These are phyloP conservation scores for Cyprinodon brontotheroides DNA, from an alignment of 2,113 vertebrate species.

Conservation along the genomic window DNA sequence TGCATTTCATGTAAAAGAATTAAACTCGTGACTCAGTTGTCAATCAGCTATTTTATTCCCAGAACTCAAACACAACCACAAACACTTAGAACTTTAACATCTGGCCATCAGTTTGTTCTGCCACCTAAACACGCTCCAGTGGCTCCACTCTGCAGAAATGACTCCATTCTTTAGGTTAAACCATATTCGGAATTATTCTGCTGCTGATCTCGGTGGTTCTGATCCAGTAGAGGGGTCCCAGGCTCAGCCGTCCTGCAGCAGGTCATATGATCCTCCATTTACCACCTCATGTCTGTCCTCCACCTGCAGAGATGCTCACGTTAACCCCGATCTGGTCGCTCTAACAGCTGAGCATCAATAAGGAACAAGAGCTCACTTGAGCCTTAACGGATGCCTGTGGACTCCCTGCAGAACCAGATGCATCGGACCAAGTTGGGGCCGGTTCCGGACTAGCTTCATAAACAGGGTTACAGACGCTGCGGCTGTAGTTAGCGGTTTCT, in stretches of 20 bases:
- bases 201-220: not conserved
- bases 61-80: not conserved
- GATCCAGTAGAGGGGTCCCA: not conserved
- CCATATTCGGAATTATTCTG: not conserved
- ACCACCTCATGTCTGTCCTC: constrained; percentile 65
- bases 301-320: constrained; percentile 34
- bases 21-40: not conserved
- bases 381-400: not conserved
- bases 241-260: constrained; percentile 70
- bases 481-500: constrained; percentile 31
- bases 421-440: not conserved
- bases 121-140: too few species aligned
- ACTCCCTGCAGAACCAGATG: constrained; percentile 25
- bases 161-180: not conserved
- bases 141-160: not conserved
- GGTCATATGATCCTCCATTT: constrained; percentile 51
- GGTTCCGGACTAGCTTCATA: constrained; percentile 61
- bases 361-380: not conserved
- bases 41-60: not conserved
- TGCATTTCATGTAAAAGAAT: not conserved
- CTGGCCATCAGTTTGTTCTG: not conserved
- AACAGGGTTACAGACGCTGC: constrained; percentile 75
- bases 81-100: not conserved
- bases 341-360: not conserved
- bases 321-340: not conserved